Conservation (phyloP, 2,888 invertebrate genomes). For the Mesorhabditis spiculigera region DNA sequence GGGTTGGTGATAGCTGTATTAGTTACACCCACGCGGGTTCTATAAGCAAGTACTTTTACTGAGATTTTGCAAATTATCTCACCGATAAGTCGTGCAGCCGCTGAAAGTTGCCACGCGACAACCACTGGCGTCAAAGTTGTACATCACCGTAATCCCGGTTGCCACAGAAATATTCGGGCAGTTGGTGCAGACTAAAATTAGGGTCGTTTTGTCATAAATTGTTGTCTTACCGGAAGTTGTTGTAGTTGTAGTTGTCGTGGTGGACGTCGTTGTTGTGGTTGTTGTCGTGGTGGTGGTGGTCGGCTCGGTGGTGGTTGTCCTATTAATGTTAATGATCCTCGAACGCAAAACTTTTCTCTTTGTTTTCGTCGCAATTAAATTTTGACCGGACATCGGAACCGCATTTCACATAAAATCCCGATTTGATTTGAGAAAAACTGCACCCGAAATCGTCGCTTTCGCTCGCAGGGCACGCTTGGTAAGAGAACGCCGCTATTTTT, state of each 20-base stretch:
- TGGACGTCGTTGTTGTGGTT: neutral
- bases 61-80: neutral
- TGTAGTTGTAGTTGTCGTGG: constrained; percentile 5
- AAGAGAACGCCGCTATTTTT: no score
- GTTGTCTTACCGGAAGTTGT: neutral
- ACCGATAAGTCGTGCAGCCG: neutral
- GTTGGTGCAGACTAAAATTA: neutral
- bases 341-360: neutral
- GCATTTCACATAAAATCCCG: no score
- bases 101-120: neutral
- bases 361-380: neutral
- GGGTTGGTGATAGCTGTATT: no score
- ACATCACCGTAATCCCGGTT: neutral
- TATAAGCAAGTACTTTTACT: no score
- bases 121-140: neutral
- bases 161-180: neutral
- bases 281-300: neutral
- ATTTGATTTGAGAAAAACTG: no score
- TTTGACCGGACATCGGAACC: neutral
- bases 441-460: no score
- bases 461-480: no score
- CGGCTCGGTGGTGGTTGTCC: neutral
- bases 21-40: no score
- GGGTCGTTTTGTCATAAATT: neutral
- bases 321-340: neutral